Conservation (phyloP, 2,113 vertebrate species). For the Tachysurus fulvidraco region DNA sequence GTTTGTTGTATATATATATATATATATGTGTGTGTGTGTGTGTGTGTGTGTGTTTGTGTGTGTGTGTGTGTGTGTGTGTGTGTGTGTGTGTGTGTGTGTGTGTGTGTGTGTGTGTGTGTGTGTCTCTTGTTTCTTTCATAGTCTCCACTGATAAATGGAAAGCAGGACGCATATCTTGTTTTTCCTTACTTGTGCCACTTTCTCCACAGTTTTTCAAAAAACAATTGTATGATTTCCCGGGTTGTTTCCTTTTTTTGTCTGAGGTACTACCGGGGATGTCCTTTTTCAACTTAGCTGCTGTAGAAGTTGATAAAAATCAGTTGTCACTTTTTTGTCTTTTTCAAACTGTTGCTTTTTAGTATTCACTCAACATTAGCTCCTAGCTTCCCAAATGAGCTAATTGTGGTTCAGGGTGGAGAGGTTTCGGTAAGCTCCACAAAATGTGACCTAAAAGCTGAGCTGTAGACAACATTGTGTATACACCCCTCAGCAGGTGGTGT, state of each 20-base stretch:
- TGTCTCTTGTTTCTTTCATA: background rate
- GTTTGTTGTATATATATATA: background rate
- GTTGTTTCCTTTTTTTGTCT: background rate
- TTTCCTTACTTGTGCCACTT: background rate
- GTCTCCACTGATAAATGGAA: background rate
- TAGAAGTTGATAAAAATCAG: background rate
- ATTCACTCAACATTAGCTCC: background rate
- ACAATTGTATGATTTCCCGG: constrained; percentile 4
- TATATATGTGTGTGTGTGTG: constrained; percentile 9
- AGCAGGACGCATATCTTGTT: background rate
- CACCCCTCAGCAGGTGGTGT: background rate
- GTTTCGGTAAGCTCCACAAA: background rate
- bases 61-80: constrained; percentile 2
- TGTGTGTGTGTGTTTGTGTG: constrained; percentile 2
- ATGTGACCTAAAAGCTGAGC: background rate
- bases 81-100: constrained; percentile 14
- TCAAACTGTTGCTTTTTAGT: too few species aligned
- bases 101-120: constrained; percentile 5
- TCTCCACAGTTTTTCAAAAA: background rate
- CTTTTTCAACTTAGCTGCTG: background rate
- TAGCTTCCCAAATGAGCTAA: constrained; percentile 1
- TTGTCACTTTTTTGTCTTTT: background rate
- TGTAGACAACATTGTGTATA: background rate
- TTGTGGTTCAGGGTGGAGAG: background rate
- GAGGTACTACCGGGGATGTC: background rate